Evolutionary conservation across 2,797 vertebrate species (phyloP).

Genomic region (Sternarchorhynchus goeldii): DNA sequence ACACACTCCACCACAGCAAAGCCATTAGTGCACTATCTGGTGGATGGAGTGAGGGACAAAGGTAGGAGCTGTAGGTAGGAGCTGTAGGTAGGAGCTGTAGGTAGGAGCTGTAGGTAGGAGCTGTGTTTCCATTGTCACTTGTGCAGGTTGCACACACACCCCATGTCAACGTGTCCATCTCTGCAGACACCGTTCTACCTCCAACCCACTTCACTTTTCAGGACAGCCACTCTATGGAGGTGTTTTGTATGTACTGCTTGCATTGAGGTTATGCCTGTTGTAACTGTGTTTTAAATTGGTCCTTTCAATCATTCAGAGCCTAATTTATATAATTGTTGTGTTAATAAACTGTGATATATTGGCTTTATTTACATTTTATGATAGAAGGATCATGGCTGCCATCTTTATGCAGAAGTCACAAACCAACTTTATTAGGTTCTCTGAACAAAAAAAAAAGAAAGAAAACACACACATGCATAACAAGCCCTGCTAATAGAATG

Average conservation of each 20-base stretch:
- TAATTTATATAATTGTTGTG: slow-evolving; percentile 85
- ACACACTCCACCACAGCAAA: too few species aligned
- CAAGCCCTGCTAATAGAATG: neutral
- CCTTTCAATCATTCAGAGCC: slow-evolving; percentile 81
- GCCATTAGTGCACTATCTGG: slow-evolving; percentile 83
- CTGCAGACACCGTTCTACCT: slow-evolving; percentile 92
- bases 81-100: too few species aligned
- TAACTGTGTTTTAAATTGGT: slow-evolving; percentile 82
- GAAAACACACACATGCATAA: too few species aligned
- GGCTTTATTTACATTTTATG: slow-evolving; percentile 69
- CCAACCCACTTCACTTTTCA: slow-evolving; percentile 78
- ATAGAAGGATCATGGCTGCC: slow-evolving; percentile 61
- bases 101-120: slow-evolving; percentile 53
- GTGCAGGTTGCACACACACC: slow-evolving; percentile 73
- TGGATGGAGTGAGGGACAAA: slow-evolving; percentile 71
- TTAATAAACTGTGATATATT: slow-evolving; percentile 70
- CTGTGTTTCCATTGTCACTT: slow-evolving; percentile 59
- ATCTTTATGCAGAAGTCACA: slow-evolving; percentile 13
- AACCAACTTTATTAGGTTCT: too few species aligned
- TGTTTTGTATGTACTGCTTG: slow-evolving; percentile 91
- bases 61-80: neutral
- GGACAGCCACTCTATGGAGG: slow-evolving; percentile 77
- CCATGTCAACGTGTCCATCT: slow-evolving; percentile 77
- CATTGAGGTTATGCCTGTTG: slow-evolving; percentile 85
- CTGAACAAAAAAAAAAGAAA: too few species aligned